Percentiles rank a stretch among this genome's conserved stretches.
These are phyloP conservation scores for Cheilosia impressa DNA, from an alignment of 2,888 invertebrate genomes.

Conservation along the genomic window DNA sequence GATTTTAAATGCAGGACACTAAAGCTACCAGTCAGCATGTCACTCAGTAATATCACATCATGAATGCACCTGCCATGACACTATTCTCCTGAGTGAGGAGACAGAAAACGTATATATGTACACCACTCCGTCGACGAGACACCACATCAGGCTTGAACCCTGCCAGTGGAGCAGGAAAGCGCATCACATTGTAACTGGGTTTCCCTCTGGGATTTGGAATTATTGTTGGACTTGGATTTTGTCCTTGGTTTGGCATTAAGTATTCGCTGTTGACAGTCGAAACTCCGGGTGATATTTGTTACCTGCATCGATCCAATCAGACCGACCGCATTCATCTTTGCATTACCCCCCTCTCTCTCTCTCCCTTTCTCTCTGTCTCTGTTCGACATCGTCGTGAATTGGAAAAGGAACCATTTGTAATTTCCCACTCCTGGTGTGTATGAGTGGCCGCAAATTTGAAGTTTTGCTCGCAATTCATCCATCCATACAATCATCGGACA, in stretches of 20 bases:
- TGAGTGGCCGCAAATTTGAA: not conserved
- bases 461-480: slow-evolving; percentile 14
- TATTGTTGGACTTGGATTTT: slow-evolving; percentile 35
- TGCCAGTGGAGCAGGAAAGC: not conserved
- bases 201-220: slow-evolving; percentile 35
- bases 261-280: slow-evolving; percentile 19
- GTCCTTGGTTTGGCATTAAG: slow-evolving; percentile 7
- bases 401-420: not conserved
- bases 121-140: not conserved
- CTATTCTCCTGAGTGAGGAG: slow-evolving; percentile 7
- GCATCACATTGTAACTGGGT: slow-evolving; percentile 7
- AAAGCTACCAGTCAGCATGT: slow-evolving; percentile 63
- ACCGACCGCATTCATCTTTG: slow-evolving; percentile 6
- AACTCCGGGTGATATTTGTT: slow-evolving; percentile 11
- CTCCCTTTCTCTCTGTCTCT: too few relatives aligned
- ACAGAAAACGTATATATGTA: not conserved
- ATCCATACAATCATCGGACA: slow-evolving; percentile 1
- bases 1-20: slow-evolving; percentile 68
- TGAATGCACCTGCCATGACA: slow-evolving; percentile 31
- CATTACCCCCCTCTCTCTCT: not conserved
- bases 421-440: not conserved
- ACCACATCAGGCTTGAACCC: not conserved
- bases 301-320: slow-evolving; percentile 41
- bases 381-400: not conserved
- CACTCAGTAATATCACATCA: slow-evolving; percentile 64